Conservation (phyloP, 2,888 invertebrate genomes). For the Dynastes maya region DNA sequence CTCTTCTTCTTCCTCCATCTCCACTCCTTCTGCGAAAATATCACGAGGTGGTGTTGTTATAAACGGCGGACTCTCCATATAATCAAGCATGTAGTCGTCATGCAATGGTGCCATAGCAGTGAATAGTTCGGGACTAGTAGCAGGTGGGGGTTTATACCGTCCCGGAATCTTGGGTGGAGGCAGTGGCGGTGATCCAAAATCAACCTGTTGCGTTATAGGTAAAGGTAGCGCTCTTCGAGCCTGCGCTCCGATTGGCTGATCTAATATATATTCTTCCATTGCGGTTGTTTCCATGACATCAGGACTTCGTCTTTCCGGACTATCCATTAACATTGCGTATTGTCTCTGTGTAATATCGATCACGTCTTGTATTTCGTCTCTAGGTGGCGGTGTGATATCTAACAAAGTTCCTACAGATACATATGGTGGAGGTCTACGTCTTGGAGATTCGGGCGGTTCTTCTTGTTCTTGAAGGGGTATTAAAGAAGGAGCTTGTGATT, state of each 20-base stretch:
- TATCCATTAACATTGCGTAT: constrained; percentile 33
- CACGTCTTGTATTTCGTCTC: constrained; percentile 6
- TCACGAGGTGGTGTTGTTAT: constrained; percentile 29
- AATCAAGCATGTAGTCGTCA: constrained; percentile 28
- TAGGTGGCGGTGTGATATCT: not conserved
- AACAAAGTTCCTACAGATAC: not conserved
- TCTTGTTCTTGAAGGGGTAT: constrained; percentile 20
- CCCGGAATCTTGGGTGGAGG: not conserved
- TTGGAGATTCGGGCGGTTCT: constrained; percentile 1
- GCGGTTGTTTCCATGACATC: not conserved
- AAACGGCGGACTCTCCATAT: constrained; percentile 32
- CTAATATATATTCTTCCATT: constrained; percentile 6
- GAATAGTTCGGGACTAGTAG: constrained; percentile 14
- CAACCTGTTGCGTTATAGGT: constrained; percentile 18
- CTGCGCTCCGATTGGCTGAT: not conserved
- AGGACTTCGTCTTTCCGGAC: constrained; percentile 19
- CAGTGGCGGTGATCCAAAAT: constrained; percentile 26
- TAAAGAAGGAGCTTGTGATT: constrained; percentile 15
- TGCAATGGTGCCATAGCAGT: not conserved
- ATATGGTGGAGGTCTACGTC: not conserved
- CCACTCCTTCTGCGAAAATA: constrained; percentile 29
- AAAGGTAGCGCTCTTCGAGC: not conserved
- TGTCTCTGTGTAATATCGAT: constrained; percentile 12
- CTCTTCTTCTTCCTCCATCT: constrained; percentile 24
- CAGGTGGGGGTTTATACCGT: not conserved